phyloP scores from a whole-genome alignment of 1,140 invertebrate species.

The Delia radicum region DNA sequence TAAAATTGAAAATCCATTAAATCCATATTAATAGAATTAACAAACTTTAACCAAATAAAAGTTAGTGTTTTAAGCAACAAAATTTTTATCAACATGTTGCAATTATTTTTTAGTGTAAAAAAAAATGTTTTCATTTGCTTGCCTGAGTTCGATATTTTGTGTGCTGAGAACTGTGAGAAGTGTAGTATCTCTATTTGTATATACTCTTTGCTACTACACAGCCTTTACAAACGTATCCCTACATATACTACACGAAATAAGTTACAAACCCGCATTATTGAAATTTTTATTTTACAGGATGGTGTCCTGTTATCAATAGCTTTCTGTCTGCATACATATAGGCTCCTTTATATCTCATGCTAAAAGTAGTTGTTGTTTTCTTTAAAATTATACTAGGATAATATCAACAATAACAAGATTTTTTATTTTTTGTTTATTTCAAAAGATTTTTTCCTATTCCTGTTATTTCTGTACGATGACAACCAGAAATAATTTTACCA shows the following conservation, averaged over 20 bases:
- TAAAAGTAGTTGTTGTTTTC: neutral
- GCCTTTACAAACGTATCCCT: neutral
- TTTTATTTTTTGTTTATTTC: too few relatives aligned
- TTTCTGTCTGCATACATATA: neutral
- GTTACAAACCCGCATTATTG: conserved; percentile 1
- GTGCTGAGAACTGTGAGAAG: too few relatives aligned
- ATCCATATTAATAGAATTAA: too few relatives aligned
- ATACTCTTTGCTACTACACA: neutral
- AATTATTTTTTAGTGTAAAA: too few relatives aligned
- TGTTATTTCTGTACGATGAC: neutral
- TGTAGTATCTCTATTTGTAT: too few relatives aligned
- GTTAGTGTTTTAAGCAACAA: too few relatives aligned
- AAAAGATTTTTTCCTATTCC: neutral
- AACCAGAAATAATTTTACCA: neutral
- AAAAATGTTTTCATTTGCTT: too few relatives aligned
- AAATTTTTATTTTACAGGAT: neutral
- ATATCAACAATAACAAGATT: neutral
- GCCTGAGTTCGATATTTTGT: too few relatives aligned
- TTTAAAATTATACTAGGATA: neutral
- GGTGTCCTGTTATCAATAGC: neutral
- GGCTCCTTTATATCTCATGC: neutral
- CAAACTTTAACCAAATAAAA: too few relatives aligned
- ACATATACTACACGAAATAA: neutral
- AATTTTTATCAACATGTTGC: too few relatives aligned
- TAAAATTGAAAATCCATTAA: too few relatives aligned